Base-by-base conservation (phyloP, 2,113 vertebrate species). In the Muscicapa adusta region DNA sequence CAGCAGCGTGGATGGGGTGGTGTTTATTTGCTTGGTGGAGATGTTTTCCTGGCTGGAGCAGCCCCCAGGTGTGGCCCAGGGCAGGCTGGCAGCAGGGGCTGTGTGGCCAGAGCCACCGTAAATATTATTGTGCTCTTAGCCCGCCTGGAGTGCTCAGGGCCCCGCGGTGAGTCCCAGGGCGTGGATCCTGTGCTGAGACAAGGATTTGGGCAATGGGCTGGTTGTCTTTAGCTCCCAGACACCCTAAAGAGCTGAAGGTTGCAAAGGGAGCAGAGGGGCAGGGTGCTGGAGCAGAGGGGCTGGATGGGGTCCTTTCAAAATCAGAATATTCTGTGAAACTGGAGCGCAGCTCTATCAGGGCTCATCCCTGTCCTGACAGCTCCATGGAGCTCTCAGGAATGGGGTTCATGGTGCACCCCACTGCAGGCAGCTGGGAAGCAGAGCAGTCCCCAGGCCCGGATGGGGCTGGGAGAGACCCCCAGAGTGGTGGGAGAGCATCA, bases 1-100 rank as follows among this genome's bases (percentile, higher is more conserved):
- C 75, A 31, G 92, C 73, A 23, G 89, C 5, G 12, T 16, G 5
- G 54, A 23, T 15, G 0, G 9, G 73, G 61, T 89, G 87, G 66
- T 91, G 87, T 91, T 93, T 95, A 54, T 97, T 94, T 92, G 54
- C 70, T 79, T 23, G 54, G 38, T 1, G 18, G 89, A 78, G 94
- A 88, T 92, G 91, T 89, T 94, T 95, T 94, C 58, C 74, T 76
- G 91, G 80, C 89, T n/a, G 58, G 33, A 91, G 91, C 79, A 45
- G 91, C 89, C 91, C 62, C 63, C 29, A 11, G 18, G 87, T 18
- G 77, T 58, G 73, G 87, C 77, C 5, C 3, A 38, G 91, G 92
- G 86, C 65, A 22, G 71, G 73, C 74, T 86, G 79, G 66, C 89
- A 25, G 91, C 18, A 11, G 85, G 90, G 71, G 81, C 82, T 38